Evolutionary conservation across 2,113 vertebrate genomes (phyloP).

Genomic region (Ceuthmochares aereus): DNA sequence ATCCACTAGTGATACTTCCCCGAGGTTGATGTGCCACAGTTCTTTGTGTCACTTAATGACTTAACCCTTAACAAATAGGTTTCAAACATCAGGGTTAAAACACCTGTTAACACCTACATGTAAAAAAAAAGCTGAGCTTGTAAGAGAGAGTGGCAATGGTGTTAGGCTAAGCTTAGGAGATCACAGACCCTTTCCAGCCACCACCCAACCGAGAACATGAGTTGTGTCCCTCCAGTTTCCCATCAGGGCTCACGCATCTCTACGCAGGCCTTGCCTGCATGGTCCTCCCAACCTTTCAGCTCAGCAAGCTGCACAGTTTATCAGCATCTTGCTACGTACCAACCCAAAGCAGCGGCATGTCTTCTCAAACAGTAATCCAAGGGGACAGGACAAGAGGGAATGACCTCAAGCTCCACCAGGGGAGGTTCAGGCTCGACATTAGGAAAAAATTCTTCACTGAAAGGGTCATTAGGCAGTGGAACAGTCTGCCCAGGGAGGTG

Average conservation of each 20-base stretch:
- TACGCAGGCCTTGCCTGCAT: background rate
- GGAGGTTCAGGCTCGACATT: too few relatives aligned
- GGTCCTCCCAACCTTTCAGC: background rate
- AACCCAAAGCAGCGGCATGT: background rate
- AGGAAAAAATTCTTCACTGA: too few relatives aligned
- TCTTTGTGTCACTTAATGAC: background rate
- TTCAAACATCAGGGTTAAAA: background rate
- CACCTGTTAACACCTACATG: background rate
- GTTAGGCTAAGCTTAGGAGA: background rate
- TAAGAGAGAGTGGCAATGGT: background rate
- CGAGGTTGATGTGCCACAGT: background rate
- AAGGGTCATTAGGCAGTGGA: too few relatives aligned
- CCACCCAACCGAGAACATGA: background rate
- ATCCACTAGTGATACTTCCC: background rate
- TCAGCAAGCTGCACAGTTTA: background rate
- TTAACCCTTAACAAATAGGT: background rate
- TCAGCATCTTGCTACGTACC: background rate
- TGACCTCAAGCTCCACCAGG: too few relatives aligned
- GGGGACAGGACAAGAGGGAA: too few relatives aligned
- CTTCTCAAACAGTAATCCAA: background rate
- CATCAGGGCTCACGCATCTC: background rate
- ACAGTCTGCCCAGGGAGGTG: too few relatives aligned
- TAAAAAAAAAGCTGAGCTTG: background rate
- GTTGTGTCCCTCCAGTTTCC: background rate
- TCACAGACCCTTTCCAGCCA: background rate